Evolutionary conservation across 2,888 invertebrate species (phyloP), one percentile per base, ranked within the genome.

Genomic region (Amaurobius ferox): DNA sequence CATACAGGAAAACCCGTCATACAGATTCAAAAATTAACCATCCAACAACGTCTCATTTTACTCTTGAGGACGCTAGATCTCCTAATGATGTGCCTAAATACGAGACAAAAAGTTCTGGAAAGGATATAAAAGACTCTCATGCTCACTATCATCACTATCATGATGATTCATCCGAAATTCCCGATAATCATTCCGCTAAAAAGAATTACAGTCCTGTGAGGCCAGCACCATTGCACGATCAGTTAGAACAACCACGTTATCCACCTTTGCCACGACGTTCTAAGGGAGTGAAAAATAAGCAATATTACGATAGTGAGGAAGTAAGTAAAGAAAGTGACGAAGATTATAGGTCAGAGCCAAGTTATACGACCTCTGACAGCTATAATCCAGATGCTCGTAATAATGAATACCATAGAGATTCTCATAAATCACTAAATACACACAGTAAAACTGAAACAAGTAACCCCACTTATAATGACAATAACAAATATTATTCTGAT

Each of bases 171-270:
- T 55, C 35, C 5, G 64, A 72, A 48, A 19, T 19, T 32, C 44
- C 13, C 2, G 66, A 66, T 29, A 55, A 16, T 39, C 83, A 85
- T 23, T 66, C 71, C 9, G 78, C 44, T 11, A 40, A 35, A 7
- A 78, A 77, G 55, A 85, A 85, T 30, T 85, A 85, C 32, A 78
- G 72, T 40, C 66, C 86, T 19, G 62, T 74, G 0, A 30, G 78
- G n/a, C 86, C 86, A 28, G 77, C 86, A 16, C 86, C 86, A 16
- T n/a, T 64, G 7, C 44, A 74, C 29, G 78, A 78, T 62, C 61
- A 74, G 39, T 62, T 66, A 11, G 73, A 74, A 23, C 73, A 79
- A 28, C 78, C 78, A 9, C 30, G 73, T 26, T 62, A 86, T 29
- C 86, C 86, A 44, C 79, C 86, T 0, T 32, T 86, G 29, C 86